A percentile compares a stretch with the other conserved stretches of the same genome.
phyloP scores from a whole-genome alignment of 2,797 vertebrate species.

The Paramormyrops hopkinsi region DNA sequence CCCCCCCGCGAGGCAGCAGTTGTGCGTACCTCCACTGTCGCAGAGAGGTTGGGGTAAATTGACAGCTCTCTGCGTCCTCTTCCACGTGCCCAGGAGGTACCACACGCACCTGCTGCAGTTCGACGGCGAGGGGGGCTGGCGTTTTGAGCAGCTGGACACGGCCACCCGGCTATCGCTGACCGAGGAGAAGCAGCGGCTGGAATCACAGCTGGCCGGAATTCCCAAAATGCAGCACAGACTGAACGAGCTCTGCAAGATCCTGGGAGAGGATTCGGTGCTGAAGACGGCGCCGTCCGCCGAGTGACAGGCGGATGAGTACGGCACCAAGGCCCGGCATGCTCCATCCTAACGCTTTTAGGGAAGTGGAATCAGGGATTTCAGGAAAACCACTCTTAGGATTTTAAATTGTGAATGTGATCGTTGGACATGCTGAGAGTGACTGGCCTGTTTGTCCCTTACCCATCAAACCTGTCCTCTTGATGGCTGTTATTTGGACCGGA shows the following conservation, averaged over 20 bases:
- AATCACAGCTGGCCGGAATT: conserved; percentile 88
- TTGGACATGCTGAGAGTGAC: neutral
- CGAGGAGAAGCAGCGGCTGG: conserved; percentile 94
- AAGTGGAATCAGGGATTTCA: conserved; percentile 3
- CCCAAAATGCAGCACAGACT: conserved; percentile 95
- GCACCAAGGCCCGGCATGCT: conserved; percentile 1
- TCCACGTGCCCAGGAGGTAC: conserved; percentile 78
- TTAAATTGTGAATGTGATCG: neutral
- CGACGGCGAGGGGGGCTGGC: conserved; percentile 93
- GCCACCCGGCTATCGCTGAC: conserved; percentile 87
- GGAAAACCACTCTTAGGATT: neutral
- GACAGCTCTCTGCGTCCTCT: neutral
- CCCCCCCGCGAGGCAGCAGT: neutral
- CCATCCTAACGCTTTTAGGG: neutral
- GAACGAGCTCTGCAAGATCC: conserved; percentile 90
- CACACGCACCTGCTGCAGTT: conserved; percentile 97
- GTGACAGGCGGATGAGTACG: conserved; percentile 42
- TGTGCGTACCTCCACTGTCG: neutral
- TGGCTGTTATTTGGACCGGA: neutral
- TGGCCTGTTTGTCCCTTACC: neutral
- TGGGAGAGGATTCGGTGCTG: conserved; percentile 95
- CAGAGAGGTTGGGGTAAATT: neutral
- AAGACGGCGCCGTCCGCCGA: conserved; percentile 68
- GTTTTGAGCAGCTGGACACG: conserved; percentile 90
- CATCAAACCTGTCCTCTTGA: neutral